Evolutionary conservation across 2,113 vertebrate species (phyloP).

Genomic region (rat (Rattus norvegicus)): GRCr8 NC_086021.1:31360001-31360500

Average conservation of each 20-base stretch:
- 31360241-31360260: not conserved
- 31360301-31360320: not conserved
- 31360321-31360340: not conserved
- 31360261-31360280: not conserved
- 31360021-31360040: too few species aligned
- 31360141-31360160: not conserved
- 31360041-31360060: not conserved
- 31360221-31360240: not conserved
- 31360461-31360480: not conserved
- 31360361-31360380: not conserved
- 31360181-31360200: not conserved
- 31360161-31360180: fast-evolving
- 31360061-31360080: not conserved
- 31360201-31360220: not conserved
- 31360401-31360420: not conserved
- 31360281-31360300: not conserved
- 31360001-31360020: not conserved
- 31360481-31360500: not conserved
- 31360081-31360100: not conserved
- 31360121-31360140: fast-evolving
- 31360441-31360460: not conserved
- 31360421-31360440: too few species aligned
- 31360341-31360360: not conserved
- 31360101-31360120: fast-evolving
- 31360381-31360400: not conserved